Conservation (phyloP, 2,113 vertebrate species). For the Halcyon malimbica region DNA sequence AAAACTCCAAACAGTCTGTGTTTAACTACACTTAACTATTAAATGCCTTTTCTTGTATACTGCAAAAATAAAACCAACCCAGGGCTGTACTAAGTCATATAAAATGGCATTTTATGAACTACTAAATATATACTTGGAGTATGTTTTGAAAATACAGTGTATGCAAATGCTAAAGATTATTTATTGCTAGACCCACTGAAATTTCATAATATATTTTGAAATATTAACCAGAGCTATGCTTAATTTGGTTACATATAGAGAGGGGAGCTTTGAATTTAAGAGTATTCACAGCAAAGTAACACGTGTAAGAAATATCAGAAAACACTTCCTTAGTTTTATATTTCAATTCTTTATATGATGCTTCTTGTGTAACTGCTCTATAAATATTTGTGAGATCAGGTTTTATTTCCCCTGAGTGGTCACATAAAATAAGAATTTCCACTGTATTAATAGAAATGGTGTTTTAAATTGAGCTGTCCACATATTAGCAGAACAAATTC, state of each 20-base stretch:
- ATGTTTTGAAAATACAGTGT: background rate
- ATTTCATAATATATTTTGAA: background rate
- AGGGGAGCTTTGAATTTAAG: background rate
- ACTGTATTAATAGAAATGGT: background rate
- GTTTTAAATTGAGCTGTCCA: background rate
- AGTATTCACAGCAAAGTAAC: background rate
- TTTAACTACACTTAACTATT: background rate
- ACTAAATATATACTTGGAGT: background rate
- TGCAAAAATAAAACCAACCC: background rate
- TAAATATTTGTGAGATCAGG: background rate
- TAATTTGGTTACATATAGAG: background rate
- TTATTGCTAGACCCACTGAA: background rate
- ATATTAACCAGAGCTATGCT: background rate
- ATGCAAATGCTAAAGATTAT: background rate
- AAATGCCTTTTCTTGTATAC: background rate
- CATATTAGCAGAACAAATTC: background rate
- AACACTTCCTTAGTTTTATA: background rate
- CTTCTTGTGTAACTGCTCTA: background rate
- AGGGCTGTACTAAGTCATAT: background rate
- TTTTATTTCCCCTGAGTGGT: background rate
- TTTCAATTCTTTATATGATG: background rate
- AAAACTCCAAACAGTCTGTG: background rate
- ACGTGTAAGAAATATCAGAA: background rate
- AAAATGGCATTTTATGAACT: background rate
- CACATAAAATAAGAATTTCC: background rate